phyloP scores from a whole-genome alignment of 2,888 invertebrate genomes.

The Sceliomorpha sp. region DNA sequence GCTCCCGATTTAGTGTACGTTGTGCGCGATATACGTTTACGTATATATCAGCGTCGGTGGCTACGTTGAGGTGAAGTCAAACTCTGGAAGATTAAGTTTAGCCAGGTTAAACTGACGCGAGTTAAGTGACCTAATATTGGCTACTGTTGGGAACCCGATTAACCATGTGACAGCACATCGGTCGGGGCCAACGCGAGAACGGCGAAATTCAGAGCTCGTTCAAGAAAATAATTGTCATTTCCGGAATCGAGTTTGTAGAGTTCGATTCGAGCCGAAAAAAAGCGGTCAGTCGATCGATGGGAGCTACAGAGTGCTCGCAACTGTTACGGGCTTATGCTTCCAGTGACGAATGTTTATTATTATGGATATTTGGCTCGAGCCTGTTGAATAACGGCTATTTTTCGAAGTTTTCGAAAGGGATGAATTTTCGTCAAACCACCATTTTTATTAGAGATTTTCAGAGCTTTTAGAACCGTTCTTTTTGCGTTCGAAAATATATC shows the following conservation, averaged over 20 bases:
- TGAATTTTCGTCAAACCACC: too few relatives aligned
- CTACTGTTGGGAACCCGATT: conserved; percentile 66
- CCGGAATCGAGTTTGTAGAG: conserved; percentile 16
- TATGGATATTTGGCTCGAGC: too few relatives aligned
- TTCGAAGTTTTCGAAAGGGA: too few relatives aligned
- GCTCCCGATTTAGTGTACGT: conserved; percentile 29
- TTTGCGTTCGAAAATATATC: too few relatives aligned
- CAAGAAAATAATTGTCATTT: conserved; percentile 33
- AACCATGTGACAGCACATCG: conserved; percentile 50
- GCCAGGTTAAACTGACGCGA: conserved; percentile 64
- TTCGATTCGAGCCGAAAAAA: conserved; percentile 24
- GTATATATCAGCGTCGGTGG: conserved; percentile 36
- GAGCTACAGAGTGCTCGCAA: too few relatives aligned
- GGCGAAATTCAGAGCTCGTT: conserved; percentile 23
- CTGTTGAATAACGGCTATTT: too few relatives aligned
- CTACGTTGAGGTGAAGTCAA: conserved; percentile 50
- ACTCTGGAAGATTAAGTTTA: conserved; percentile 62
- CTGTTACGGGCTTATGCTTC: too few relatives aligned
- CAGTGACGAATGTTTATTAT: too few relatives aligned
- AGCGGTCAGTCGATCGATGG: too few relatives aligned
- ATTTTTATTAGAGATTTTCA: too few relatives aligned
- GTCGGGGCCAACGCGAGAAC: conserved; percentile 18
- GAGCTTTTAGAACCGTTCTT: too few relatives aligned
- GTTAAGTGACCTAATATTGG: conserved; percentile 69
- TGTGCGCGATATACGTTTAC: conserved; percentile 41